Percentiles rank a stretch among this genome's conserved stretches.
Evolutionary conservation across 2,888 invertebrate species (phyloP).

Genomic region (Rhagophthalmus giganteus): DNA sequence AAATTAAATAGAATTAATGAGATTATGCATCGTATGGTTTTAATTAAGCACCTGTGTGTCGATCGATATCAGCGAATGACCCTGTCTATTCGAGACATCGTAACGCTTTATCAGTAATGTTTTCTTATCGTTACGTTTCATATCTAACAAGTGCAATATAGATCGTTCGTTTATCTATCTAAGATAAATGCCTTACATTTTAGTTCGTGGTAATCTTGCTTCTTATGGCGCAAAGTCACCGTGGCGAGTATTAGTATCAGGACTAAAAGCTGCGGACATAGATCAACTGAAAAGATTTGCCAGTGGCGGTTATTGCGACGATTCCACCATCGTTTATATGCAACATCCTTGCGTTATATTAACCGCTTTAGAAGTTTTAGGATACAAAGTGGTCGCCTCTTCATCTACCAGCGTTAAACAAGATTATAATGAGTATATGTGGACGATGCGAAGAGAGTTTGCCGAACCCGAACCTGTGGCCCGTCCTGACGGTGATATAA

Average conservation of each 20-base stretch:
- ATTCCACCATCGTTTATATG: slow-evolving; percentile 82
- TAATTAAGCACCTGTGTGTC: no score
- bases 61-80: no score
- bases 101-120: background rate
- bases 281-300: slow-evolving; percentile 82
- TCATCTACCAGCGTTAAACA: slow-evolving; percentile 84
- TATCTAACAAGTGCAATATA: background rate
- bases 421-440: slow-evolving; percentile 89
- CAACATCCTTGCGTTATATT: slow-evolving; percentile 87
- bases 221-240: slow-evolving; percentile 85
- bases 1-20: no score
- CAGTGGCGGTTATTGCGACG: slow-evolving; percentile 82
- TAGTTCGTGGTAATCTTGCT: slow-evolving; percentile 85
- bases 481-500: slow-evolving; percentile 41
- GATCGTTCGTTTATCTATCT: slow-evolving; percentile 70
- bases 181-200: slow-evolving; percentile 81
- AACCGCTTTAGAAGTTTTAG: slow-evolving; percentile 84
- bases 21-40: no score
- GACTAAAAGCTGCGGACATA: slow-evolving; percentile 81
- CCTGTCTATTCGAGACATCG: no score
- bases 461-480: slow-evolving; percentile 76
- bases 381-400: slow-evolving; percentile 86
- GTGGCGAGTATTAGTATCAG: slow-evolving; percentile 85
- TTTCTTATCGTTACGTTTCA: background rate
- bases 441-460: slow-evolving; percentile 91